These are phyloP conservation scores for Adineta ricciae DNA, from an alignment of 2,888 invertebrate species.

Conservation along the genomic window DNA sequence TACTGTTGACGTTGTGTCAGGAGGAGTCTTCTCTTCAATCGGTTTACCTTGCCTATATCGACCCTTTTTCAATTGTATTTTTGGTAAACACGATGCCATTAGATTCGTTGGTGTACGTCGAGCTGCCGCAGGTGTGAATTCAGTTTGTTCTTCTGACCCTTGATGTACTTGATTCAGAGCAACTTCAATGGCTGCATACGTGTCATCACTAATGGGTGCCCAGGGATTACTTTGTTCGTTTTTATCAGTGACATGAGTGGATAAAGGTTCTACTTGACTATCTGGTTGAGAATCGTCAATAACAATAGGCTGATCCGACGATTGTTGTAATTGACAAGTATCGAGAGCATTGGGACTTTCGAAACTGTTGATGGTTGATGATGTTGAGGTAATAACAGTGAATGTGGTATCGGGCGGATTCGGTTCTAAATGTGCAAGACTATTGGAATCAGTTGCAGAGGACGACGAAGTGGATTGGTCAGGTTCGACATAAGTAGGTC, in stretches of 20 bases:
- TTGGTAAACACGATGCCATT: not conserved
- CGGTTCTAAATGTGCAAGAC: not conserved
- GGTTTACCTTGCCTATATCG: not conserved
- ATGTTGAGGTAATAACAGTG: not conserved
- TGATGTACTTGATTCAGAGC: not conserved
- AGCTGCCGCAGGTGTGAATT: not conserved
- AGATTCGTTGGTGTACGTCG: not conserved
- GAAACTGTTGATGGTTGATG: not conserved
- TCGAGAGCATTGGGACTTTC: not conserved
- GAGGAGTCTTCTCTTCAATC: not conserved
- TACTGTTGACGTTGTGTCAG: not conserved
- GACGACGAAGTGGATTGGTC: not conserved
- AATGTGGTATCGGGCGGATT: not conserved
- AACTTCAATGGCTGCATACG: not conserved
- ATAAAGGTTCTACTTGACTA: not conserved
- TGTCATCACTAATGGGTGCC: not conserved
- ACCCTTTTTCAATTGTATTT: not conserved
- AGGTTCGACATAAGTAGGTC: not conserved
- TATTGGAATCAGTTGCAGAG: not conserved
- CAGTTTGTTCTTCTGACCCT: not conserved
- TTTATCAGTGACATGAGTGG: not conserved
- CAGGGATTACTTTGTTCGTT: not conserved
- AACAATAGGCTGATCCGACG: not conserved
- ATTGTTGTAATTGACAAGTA: not conserved
- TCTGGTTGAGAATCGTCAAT: not conserved